These are phyloP conservation scores for Trogon surrucura DNA, from an alignment of 2,113 vertebrate genomes.

Conservation along the genomic window DNA sequence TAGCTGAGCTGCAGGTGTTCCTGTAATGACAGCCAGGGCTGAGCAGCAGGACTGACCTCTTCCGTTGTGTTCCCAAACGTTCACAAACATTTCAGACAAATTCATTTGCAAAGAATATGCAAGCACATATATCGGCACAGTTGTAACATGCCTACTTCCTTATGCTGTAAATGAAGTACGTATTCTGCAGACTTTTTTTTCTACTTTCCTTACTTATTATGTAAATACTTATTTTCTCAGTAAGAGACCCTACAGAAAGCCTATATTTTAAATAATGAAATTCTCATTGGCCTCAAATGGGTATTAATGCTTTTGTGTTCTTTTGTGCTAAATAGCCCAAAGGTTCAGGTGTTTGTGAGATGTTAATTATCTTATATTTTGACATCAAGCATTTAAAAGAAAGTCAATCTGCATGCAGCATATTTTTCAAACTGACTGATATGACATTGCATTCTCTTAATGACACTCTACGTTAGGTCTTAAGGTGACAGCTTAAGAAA, in stretches of 20 bases:
- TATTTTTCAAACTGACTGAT: not conserved
- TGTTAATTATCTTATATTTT: not conserved
- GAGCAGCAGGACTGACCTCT: not conserved
- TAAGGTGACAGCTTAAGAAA: not conserved
- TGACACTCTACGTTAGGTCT: not conserved
- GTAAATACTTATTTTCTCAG: not conserved
- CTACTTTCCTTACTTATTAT: not conserved
- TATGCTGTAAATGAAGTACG: not conserved
- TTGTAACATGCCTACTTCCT: not conserved
- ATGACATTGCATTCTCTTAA: not conserved
- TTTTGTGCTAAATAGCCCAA: not conserved
- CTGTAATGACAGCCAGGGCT: not conserved
- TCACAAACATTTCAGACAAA: not conserved
- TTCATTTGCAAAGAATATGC: not conserved
- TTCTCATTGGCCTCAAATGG: not conserved
- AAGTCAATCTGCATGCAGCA: accelerated
- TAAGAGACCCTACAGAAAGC: not conserved
- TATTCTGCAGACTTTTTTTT: not conserved
- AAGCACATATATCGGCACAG: not conserved
- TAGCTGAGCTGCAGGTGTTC: not conserved
- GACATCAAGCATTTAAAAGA: not conserved
- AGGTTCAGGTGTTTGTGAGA: not conserved
- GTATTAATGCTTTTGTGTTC: not conserved
- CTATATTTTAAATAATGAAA: not conserved
- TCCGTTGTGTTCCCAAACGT: accelerated